Evolutionary conservation across 2,797 vertebrate species (phyloP).

Genomic region (Anguilla megastoma): DNA sequence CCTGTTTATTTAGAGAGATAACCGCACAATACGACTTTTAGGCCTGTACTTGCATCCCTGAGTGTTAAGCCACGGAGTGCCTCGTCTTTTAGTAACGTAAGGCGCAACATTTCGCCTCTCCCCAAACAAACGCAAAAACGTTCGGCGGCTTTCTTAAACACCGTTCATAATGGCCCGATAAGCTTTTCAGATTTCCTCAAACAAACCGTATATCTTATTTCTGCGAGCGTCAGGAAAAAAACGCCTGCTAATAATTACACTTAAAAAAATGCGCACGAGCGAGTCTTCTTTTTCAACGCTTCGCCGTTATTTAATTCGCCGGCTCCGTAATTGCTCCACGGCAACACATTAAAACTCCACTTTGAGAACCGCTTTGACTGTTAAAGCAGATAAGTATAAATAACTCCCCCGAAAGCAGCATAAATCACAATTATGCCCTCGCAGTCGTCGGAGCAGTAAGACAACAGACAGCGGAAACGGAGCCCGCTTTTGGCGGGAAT

Average conservation of each 20-base stretch:
- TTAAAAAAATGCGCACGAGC: not conserved
- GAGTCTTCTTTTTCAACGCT: not conserved
- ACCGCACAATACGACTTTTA: not conserved
- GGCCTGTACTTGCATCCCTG: not conserved
- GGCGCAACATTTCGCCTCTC: not conserved
- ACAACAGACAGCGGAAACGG: not conserved
- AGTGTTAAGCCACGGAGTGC: too few relatives aligned
- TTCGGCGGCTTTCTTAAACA: not conserved
- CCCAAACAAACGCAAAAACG: not conserved
- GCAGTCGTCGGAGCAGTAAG: not conserved
- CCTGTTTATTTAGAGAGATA: too few relatives aligned
- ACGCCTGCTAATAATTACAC: not conserved
- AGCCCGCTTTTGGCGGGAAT: constrained; percentile 34
- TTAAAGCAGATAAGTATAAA: not conserved
- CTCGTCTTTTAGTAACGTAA: not conserved
- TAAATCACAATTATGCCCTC: constrained; percentile 10
- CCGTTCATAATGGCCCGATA: not conserved
- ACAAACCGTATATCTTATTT: not conserved
- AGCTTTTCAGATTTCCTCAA: not conserved
- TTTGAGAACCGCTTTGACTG: not conserved
- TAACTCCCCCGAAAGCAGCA: not conserved
- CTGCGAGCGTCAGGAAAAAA: not conserved
- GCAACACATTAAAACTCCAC: not conserved
- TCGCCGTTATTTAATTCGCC: not conserved
- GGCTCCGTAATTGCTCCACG: not conserved